A percentile compares a stretch with the other conserved stretches of the same genome.
phyloP scores from a whole-genome alignment of 2,113 vertebrate species.

The Eurypyga helias region DNA sequence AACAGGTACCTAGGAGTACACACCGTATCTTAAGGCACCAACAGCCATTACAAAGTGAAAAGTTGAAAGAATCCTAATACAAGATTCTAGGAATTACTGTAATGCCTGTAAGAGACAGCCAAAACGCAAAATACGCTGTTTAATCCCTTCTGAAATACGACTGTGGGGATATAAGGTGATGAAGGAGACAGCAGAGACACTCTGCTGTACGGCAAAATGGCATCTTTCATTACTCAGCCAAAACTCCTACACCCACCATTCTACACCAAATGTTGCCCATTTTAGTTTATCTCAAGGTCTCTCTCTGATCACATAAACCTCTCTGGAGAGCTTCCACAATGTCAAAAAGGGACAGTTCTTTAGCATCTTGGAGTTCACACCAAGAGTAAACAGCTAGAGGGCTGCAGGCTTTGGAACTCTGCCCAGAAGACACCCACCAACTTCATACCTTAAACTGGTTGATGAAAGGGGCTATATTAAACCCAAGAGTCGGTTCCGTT shows the following conservation, averaged over 20 bases:
- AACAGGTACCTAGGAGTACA: slow-evolving; percentile 85
- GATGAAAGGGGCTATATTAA: slow-evolving; percentile 95
- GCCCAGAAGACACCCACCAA: background rate
- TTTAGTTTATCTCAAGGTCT: background rate
- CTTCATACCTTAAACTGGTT: slow-evolving; percentile 93
- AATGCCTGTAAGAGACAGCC: background rate
- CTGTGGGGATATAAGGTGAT: background rate
- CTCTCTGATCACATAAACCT: background rate
- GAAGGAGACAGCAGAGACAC: background rate
- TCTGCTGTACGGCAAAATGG: background rate
- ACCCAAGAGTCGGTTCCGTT: slow-evolving; percentile 88
- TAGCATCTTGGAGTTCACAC: background rate
- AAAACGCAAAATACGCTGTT: background rate
- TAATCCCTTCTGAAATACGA: background rate
- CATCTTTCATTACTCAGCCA: background rate
- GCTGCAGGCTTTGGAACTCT: background rate
- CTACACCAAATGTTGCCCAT: background rate
- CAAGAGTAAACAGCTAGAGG: background rate
- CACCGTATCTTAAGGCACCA: background rate
- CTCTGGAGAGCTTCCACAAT: background rate
- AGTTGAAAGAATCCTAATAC: background rate
- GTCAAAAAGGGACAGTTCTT: background rate
- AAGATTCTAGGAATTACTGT: background rate
- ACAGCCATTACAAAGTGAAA: background rate
- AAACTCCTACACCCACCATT: background rate